phyloP scores from a whole-genome alignment of 2,888 invertebrate species.

The Amphipoea lucens region DNA sequence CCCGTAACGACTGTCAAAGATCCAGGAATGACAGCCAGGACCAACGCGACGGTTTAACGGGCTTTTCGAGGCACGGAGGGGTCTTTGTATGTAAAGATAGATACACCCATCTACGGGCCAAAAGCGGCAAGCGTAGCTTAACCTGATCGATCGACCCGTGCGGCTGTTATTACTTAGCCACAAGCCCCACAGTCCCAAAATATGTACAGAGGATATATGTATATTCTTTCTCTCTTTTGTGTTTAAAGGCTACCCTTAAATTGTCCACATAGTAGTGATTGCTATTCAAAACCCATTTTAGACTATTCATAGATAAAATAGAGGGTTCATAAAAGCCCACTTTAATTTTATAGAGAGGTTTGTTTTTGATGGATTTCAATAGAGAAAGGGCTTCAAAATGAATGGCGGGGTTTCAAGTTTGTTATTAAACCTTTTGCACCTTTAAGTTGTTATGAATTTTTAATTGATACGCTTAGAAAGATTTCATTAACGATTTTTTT shows the following conservation, averaged over 20 bases:
- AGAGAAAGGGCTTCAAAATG: conserved; percentile 18
- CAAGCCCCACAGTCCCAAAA: too few relatives aligned
- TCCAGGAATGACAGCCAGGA: too few relatives aligned
- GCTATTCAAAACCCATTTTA: conserved; percentile 31
- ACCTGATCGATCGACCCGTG: too few relatives aligned
- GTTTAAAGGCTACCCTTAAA: conserved; percentile 5
- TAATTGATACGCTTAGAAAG: not conserved
- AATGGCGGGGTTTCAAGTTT: conserved; percentile 22
- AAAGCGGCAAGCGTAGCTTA: too few relatives aligned
- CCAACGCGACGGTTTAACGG: too few relatives aligned
- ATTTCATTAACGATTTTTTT: not conserved
- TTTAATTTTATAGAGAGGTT: conserved; percentile 27
- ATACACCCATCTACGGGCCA: too few relatives aligned
- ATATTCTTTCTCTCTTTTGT: not conserved
- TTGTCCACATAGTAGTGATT: conserved; percentile 17
- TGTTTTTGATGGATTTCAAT: conserved; percentile 33
- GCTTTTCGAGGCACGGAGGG: too few relatives aligned
- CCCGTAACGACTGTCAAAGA: too few relatives aligned
- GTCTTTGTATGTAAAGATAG: too few relatives aligned
- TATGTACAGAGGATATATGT: too few relatives aligned
- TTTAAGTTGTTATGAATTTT: conserved; percentile 7
- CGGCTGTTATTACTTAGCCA: too few relatives aligned
- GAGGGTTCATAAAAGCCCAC: conserved; percentile 33
- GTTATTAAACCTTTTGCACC: conserved; percentile 27
- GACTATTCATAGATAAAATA: conserved; percentile 11